phyloP scores from a whole-genome alignment of 2,797 vertebrate species.

The Enteromius radiatus region DNA sequence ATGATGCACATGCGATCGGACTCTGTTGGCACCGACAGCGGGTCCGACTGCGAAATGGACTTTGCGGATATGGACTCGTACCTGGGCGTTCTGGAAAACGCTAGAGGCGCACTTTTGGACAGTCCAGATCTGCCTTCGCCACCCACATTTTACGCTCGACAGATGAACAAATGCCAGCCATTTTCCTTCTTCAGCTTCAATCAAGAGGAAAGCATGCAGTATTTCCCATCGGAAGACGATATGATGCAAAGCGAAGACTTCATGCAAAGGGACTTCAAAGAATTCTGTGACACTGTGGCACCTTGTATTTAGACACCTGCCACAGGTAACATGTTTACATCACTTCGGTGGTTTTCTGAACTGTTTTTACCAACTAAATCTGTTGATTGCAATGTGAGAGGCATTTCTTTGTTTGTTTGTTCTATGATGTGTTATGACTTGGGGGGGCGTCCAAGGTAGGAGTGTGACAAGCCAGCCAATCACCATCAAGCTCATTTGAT shows the following conservation, averaged over 20 bases:
- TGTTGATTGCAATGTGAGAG: slow-evolving; percentile 3
- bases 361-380: slow-evolving; percentile 9
- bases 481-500: slow-evolving; percentile 53
- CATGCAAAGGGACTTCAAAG: slow-evolving; percentile 88
- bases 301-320: slow-evolving; percentile 49
- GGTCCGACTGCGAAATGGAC: slow-evolving; percentile 85
- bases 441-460: slow-evolving; percentile 65
- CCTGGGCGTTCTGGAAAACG: slow-evolving; percentile 86
- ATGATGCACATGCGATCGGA: slow-evolving; percentile 87
- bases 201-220: slow-evolving; percentile 85
- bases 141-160: slow-evolving; percentile 53
- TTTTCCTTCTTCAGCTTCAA: slow-evolving; percentile 60
- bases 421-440: slow-evolving; percentile 10
- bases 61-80: slow-evolving; percentile 89
- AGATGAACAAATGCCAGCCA: slow-evolving; percentile 27
- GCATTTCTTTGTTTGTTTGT: slow-evolving; percentile 34
- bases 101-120: slow-evolving; percentile 84
- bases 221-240: slow-evolving; percentile 88
- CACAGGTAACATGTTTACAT: slow-evolving; percentile 49
- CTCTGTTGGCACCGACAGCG: slow-evolving; percentile 85
- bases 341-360: slow-evolving; percentile 6
- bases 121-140: slow-evolving; percentile 54
- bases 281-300: slow-evolving; percentile 82
- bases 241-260: slow-evolving; percentile 86
- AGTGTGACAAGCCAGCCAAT: slow-evolving; percentile 73